Percentiles rank a stretch among this genome's conserved stretches.
These are phyloP conservation scores for Temnothorax rugatulus DNA, from an alignment of 2,888 invertebrate species.

Conservation along the genomic window DNA sequence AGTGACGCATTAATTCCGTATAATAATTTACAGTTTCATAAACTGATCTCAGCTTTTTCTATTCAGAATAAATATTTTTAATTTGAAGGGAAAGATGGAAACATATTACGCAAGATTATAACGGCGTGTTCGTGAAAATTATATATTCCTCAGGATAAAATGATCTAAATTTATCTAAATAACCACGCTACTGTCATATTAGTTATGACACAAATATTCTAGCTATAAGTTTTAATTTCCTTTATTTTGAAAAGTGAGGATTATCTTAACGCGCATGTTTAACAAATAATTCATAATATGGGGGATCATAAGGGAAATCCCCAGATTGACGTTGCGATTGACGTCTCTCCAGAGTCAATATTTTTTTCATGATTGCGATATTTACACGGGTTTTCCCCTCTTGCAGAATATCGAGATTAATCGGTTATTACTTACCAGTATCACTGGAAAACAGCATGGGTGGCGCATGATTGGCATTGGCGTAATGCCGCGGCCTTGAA, in stretches of 20 bases:
- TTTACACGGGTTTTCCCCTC: not conserved
- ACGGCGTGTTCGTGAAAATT: not conserved
- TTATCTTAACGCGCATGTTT: not conserved
- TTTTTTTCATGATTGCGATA: not conserved
- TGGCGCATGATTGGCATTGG: slow-evolving; percentile 94
- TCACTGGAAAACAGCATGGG: slow-evolving; percentile 95
- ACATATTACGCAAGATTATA: slow-evolving; percentile 2
- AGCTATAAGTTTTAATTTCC: not conserved
- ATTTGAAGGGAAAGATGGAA: not conserved
- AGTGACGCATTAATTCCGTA: not conserved
- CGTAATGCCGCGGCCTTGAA: slow-evolving; percentile 91
- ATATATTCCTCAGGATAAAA: not conserved
- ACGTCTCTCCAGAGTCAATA: not conserved
- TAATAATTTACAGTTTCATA: not conserved
- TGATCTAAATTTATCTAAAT: not conserved
- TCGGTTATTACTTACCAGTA: slow-evolving; percentile 89
- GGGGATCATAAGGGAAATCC: not conserved
- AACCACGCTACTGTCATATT: not conserved
- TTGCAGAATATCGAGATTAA: not conserved
- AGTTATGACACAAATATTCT: not conserved
- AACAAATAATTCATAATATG: not conserved
- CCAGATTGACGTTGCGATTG: not conserved
- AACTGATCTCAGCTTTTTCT: not conserved
- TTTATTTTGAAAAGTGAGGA: not conserved
- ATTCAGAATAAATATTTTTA: not conserved